These are phyloP conservation scores for Plestiodon gilberti DNA, from an alignment of 2,113 vertebrate genomes.

Conservation along the genomic window DNA sequence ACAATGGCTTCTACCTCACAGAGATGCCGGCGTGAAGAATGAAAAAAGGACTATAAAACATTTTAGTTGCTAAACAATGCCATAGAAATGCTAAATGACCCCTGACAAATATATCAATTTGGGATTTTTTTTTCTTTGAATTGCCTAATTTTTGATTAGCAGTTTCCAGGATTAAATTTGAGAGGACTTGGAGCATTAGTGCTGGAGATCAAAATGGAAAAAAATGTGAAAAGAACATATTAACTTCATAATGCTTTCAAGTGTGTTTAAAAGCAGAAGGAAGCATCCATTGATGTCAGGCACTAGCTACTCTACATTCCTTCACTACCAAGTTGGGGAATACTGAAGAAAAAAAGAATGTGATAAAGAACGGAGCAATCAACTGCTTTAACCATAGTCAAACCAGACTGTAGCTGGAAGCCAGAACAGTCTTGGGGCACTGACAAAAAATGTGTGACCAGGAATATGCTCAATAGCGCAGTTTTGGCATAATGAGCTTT, in stretches of 20 bases:
- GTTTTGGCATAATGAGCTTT: neutral
- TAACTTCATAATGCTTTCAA: neutral
- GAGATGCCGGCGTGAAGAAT: neutral
- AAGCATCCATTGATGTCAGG: neutral
- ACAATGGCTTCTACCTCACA: neutral
- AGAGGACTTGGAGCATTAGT: neutral
- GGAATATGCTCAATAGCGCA: conserved; percentile 18
- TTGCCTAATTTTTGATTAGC: neutral
- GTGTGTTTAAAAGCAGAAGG: neutral
- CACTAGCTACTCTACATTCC: neutral
- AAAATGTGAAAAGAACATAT: neutral
- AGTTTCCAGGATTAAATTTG: neutral
- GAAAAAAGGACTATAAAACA: neutral
- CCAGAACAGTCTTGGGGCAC: neutral
- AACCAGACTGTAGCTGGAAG: neutral
- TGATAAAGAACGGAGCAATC: neutral
- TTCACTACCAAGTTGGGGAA: neutral
- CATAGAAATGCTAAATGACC: neutral
- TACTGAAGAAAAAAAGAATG: accelerated
- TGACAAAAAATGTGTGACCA: conserved; percentile 28
- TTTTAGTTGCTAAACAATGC: neutral
- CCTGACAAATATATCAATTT: neutral
- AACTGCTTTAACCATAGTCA: neutral
- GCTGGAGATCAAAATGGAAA: neutral
- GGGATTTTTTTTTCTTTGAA: neutral